Conservation (phyloP, 2,113 vertebrate genomes). For the Propithecus coquereli region DNA sequence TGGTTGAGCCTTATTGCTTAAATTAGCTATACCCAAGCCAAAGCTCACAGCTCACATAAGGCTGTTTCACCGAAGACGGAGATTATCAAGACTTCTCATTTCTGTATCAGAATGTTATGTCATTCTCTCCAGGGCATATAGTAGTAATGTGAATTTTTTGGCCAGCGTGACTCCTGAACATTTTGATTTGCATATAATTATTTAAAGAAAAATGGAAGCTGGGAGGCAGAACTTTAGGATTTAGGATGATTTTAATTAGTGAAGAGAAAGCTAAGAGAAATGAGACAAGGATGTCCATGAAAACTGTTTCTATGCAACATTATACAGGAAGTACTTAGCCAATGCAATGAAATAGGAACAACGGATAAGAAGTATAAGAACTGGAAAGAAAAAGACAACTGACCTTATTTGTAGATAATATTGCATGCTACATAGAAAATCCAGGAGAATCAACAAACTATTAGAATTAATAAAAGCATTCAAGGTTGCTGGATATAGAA, state of each 20-base stretch:
- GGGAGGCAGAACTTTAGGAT: background rate
- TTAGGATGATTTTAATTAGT: background rate
- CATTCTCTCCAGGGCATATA: background rate
- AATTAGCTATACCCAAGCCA: background rate
- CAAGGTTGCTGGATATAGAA: background rate
- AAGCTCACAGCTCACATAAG: background rate
- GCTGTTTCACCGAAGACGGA: background rate
- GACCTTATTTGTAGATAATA: background rate
- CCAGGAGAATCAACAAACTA: background rate
- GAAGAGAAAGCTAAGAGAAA: background rate
- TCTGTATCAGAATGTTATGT: background rate
- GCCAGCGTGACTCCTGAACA: background rate
- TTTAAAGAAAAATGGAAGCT: conserved; percentile 9
- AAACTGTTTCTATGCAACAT: background rate
- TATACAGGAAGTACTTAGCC: background rate
- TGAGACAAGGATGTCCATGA: background rate
- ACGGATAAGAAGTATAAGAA: background rate
- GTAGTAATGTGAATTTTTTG: background rate
- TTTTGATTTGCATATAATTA: conserved; percentile 8
- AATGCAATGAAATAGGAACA: background rate
- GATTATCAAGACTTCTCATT: background rate
- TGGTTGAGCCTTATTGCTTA: background rate
- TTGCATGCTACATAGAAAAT: background rate
- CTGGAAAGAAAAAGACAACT: background rate
- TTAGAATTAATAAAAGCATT: background rate